A percentile compares a stretch with the other conserved stretches of the same genome.
These are phyloP conservation scores for Hermetia illucens DNA, from an alignment of 1,140 invertebrate species.

Conservation along the genomic window DNA sequence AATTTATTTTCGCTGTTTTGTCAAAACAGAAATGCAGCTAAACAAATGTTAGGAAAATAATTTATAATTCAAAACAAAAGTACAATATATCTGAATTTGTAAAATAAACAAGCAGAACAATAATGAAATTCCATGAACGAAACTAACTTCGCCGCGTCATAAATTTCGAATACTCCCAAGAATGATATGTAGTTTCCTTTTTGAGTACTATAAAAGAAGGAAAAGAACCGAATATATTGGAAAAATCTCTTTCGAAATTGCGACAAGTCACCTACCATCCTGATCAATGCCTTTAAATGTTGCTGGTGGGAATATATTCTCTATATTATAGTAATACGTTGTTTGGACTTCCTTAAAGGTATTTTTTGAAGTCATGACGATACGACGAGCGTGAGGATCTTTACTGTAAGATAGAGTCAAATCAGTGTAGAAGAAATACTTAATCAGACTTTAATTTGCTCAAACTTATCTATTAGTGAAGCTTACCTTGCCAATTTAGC, in stretches of 20 bases:
- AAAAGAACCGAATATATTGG: not conserved
- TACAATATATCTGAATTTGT: too few relatives aligned
- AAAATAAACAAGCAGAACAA: too few relatives aligned
- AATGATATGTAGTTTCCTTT: conserved; percentile 21
- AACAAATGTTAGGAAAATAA: too few relatives aligned
- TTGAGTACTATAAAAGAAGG: conserved; percentile 13
- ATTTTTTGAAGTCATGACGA: conserved; percentile 20
- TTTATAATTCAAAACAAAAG: too few relatives aligned
- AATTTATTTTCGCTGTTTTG: too few relatives aligned
- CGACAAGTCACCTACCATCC: not conserved
- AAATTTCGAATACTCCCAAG: conserved; percentile 23
- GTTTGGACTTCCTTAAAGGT: conserved; percentile 18
- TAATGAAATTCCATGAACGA: too few relatives aligned
- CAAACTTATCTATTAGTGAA: not conserved
- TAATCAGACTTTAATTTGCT: not conserved
- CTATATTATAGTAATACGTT: conserved; percentile 22
- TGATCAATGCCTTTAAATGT: conserved; percentile 6
- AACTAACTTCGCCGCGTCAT: conserved; percentile 2
- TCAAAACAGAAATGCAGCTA: too few relatives aligned
- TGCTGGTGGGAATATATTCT: conserved; percentile 23
- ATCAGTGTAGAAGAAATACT: conserved; percentile 2
- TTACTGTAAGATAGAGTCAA: conserved; percentile 9
- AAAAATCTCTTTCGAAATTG: not conserved
- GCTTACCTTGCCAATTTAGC: conserved; percentile 17
- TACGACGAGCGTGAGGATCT: conserved; percentile 19